These are phyloP conservation scores for Falco columbarius DNA, from an alignment of 2,797 vertebrate species.

Conservation along the genomic window DNA sequence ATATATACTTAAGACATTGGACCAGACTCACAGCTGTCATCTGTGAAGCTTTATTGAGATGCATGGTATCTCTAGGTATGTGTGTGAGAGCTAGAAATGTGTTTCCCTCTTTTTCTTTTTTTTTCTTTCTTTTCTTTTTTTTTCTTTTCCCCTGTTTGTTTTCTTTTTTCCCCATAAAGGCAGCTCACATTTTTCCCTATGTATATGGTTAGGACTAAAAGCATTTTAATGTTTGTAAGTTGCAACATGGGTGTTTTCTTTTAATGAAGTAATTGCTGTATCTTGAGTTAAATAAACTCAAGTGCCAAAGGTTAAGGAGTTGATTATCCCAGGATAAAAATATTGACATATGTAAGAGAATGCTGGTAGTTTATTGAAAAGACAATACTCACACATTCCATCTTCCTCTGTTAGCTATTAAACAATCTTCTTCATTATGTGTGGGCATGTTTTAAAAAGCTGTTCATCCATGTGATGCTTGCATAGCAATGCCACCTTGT, in stretches of 20 bases:
- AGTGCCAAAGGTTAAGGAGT: background rate
- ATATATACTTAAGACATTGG: background rate
- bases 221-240: background rate
- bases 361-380: background rate
- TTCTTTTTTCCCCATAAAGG: background rate
- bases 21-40: background rate
- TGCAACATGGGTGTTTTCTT: background rate
- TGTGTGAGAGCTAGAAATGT: background rate
- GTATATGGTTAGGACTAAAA: background rate
- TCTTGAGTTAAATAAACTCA: background rate
- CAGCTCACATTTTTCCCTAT: background rate
- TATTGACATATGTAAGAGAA: background rate
- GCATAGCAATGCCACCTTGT: background rate
- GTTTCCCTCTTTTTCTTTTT: background rate
- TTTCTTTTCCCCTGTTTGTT: too few relatives aligned
- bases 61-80: fast-evolving
- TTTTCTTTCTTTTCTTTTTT: background rate
- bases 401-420: background rate
- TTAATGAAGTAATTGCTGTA: background rate
- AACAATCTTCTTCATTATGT: background rate
- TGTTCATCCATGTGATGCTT: fast-evolving
- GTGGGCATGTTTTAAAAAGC: background rate
- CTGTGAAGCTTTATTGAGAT: background rate
- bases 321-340: background rate
- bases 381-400: background rate